phyloP scores from a whole-genome alignment of 2,113 vertebrate species.

The Sinocyclocheilus rhinocerous region DNA sequence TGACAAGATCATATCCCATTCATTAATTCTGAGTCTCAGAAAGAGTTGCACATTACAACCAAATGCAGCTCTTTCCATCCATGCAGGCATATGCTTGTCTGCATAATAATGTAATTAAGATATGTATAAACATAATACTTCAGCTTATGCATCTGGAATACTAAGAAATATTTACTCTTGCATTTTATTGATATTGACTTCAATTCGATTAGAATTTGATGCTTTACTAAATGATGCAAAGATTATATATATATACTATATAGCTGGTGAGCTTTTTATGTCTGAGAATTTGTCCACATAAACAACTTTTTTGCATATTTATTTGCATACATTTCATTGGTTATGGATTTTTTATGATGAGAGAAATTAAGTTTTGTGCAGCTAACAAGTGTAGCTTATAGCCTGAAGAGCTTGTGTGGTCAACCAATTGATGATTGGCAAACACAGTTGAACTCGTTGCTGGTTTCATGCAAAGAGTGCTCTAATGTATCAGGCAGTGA shows the following conservation, averaged over 20 bases:
- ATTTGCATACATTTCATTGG: too few species aligned
- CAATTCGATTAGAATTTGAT: too few species aligned
- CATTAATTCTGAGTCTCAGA: not conserved
- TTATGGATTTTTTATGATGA: too few species aligned
- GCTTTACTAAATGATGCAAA: too few species aligned
- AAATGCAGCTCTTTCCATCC: not conserved
- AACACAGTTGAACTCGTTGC: not conserved
- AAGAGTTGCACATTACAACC: slow-evolving; percentile 1
- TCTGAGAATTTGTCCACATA: too few species aligned
- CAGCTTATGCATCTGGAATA: not conserved
- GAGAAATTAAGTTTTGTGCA: too few species aligned
- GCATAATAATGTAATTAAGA: not conserved
- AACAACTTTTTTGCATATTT: not conserved
- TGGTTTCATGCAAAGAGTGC: not conserved
- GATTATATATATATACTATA: too few species aligned
- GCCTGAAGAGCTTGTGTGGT: not conserved
- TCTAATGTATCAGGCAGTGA: not conserved
- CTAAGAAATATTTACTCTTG: not conserved
- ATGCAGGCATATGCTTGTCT: not conserved
- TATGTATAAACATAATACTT: not conserved
- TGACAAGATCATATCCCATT: slow-evolving; percentile 30
- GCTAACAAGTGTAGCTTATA: not conserved
- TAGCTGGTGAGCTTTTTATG: too few species aligned
- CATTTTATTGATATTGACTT: not conserved
- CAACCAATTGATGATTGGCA: not conserved